Conservation (phyloP, 2,113 vertebrate species). For the Columba livia region DNA sequence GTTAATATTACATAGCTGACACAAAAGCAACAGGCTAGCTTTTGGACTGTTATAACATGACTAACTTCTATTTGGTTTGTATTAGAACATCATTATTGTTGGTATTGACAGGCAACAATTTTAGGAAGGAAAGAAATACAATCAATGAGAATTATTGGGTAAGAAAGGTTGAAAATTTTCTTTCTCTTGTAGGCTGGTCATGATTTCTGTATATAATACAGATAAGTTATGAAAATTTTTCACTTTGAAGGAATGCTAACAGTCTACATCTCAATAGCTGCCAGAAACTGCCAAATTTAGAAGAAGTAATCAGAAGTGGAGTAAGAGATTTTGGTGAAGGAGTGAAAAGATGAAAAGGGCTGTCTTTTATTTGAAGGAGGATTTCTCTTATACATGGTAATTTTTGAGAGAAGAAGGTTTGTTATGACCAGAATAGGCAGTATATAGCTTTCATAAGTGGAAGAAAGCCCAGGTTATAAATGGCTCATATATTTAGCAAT, state of each 20-base stretch:
- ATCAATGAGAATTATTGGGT: not conserved
- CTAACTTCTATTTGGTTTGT: not conserved
- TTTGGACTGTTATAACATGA: not conserved
- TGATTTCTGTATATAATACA: not conserved
- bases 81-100: not conserved
- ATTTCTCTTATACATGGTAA: not conserved
- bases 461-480: not conserved
- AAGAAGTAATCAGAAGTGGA: not conserved
- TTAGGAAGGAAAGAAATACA: not conserved
- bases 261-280: not conserved
- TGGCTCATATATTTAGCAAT: not conserved
- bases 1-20: not conserved
- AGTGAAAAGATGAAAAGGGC: not conserved
- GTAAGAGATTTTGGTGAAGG: not conserved
- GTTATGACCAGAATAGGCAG: not conserved
- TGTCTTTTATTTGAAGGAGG: not conserved
- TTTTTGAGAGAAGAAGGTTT: not conserved
- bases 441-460: not conserved
- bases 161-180: not conserved
- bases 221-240: not conserved
- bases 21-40: not conserved
- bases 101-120: not conserved
- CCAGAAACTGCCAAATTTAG: not conserved
- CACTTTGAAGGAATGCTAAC: not conserved
- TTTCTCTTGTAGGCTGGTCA: not conserved